These are phyloP conservation scores for Adrianichthys oophorus DNA, from an alignment of 2,797 vertebrate genomes.

Conservation along the genomic window DNA sequence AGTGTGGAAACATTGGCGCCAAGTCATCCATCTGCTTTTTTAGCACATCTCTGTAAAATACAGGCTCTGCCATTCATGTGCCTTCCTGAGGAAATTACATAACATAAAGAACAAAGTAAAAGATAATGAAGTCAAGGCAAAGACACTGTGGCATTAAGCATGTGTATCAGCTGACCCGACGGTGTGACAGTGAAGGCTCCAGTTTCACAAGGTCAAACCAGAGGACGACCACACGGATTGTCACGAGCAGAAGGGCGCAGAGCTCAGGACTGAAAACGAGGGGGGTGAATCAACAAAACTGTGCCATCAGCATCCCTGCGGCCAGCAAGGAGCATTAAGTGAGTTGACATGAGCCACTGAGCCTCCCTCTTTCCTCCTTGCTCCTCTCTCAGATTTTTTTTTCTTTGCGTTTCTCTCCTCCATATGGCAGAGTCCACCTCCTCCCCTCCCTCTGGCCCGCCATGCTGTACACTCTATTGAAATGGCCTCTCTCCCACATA, in stretches of 20 bases:
- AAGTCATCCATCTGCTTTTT: conserved; percentile 30
- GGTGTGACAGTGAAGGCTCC: conserved; percentile 30
- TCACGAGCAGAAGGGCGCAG: conserved; percentile 43
- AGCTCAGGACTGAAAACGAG: conserved; percentile 54
- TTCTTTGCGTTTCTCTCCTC: conserved; percentile 56
- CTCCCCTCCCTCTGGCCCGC: conserved; percentile 43
- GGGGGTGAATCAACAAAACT: conserved; percentile 68
- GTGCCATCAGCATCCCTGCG: conserved; percentile 71
- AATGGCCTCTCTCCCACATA: conserved; percentile 57
- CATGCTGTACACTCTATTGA: conserved; percentile 57
- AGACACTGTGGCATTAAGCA: conserved; percentile 19
- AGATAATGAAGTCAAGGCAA: conserved; percentile 16
- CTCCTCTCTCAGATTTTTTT: conserved; percentile 47
- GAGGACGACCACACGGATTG: conserved; percentile 41
- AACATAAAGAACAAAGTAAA: conserved; percentile 24
- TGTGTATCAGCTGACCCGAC: conserved; percentile 45
- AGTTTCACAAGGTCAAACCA: conserved; percentile 54
- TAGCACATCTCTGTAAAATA: conserved; percentile 20
- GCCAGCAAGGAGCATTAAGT: conserved; percentile 61
- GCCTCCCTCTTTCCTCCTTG: conserved; percentile 52
- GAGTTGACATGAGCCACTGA: conserved; percentile 63
- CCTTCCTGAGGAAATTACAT: conserved; percentile 3
- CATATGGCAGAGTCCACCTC: conserved; percentile 68
- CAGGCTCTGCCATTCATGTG: conserved; percentile 33
- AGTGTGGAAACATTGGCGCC: background rate